Base-by-base conservation (phyloP, 1,140 invertebrate genomes). In the Acromyrmex heyeri region DNA sequence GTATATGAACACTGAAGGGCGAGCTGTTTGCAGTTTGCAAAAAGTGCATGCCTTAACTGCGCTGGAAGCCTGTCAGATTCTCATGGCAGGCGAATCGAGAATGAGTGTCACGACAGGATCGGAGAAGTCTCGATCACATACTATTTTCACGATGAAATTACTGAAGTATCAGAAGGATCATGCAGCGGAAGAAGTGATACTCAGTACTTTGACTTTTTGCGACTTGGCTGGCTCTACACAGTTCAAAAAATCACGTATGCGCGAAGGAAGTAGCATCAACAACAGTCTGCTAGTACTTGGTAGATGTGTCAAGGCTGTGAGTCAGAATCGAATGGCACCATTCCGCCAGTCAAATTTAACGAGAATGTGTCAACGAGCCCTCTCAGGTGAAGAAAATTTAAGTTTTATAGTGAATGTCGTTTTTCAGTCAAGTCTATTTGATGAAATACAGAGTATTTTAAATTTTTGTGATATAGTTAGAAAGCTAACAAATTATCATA, bases 151-250 rank as follows among this genome's bases (percentile, higher is more conserved):
- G 0, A 97, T 99, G 18, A 97, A 97, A 87, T 94, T 99, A 61
- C 92, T 98, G 0, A 94, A 91, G 27, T 94, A 94, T 79, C 73
- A 81, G 5, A 88, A 92, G 38, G 38, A 92, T 61, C 70, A 38
- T 7, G 55, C 81, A 2, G 21, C 87, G 2, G 88, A 93, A 1
- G 89, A 94, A 38, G 92, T 93, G 0, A 57, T 89, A 78, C 75
- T 92, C 0, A 92, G 87, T 53, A 91, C 92, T 1, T 95, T 98
- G 79, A 97, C 97, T 3, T 97, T 98, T 88, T 98, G 98, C 95
- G 99, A 99, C 95, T 95, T 99, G 81, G 99, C 99, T 67, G 98
- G 98, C 0, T 97, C 97, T 14, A 98, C 99, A 93, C 95, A 98
- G 16, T 95, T 96, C 18, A 96, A 96, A 62, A 98, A 97, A 93